These are phyloP conservation scores for Stenoptilia bipunctidactyla DNA, from an alignment of 2,888 invertebrate species.

Conservation along the genomic window DNA sequence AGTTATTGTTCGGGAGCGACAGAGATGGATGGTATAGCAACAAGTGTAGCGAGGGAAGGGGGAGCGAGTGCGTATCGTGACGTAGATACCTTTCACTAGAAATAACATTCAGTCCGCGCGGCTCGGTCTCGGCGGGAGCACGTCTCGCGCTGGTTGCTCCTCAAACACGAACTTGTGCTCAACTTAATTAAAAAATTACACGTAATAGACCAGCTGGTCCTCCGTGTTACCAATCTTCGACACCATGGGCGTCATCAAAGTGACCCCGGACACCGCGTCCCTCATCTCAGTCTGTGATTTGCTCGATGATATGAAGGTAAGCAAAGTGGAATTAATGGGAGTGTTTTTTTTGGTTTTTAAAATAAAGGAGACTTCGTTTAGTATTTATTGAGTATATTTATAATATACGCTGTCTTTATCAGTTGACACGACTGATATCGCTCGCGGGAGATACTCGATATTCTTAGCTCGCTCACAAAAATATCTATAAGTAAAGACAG, in stretches of 20 bases:
- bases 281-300: slow-evolving; percentile 58
- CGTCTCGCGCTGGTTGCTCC: slow-evolving; percentile 53
- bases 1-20: slow-evolving; percentile 22
- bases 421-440: no score
- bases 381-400: no score
- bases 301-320: slow-evolving; percentile 67
- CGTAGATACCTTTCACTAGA: slow-evolving; percentile 58
- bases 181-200: slow-evolving; percentile 31
- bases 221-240: slow-evolving; percentile 33
- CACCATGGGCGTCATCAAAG: slow-evolving; percentile 60
- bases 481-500: no score
- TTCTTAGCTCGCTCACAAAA: no score
- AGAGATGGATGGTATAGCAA: slow-evolving; percentile 46
- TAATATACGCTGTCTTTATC: no score
- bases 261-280: slow-evolving; percentile 53
- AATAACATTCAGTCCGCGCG: slow-evolving; percentile 59
- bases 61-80: slow-evolving; percentile 73
- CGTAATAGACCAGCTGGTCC: slow-evolving; percentile 46
- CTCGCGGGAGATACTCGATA: no score
- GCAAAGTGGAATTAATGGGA: slow-evolving; percentile 31
- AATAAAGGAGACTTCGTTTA: no score
- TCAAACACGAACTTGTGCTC: slow-evolving; percentile 31
- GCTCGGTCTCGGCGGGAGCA: slow-evolving; percentile 63
- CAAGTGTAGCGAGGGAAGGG: slow-evolving; percentile 39
- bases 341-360: neutral